These are phyloP conservation scores for Boleophthalmus pectinirostris DNA, from an alignment of 2,113 vertebrate genomes.

Conservation along the genomic window DNA sequence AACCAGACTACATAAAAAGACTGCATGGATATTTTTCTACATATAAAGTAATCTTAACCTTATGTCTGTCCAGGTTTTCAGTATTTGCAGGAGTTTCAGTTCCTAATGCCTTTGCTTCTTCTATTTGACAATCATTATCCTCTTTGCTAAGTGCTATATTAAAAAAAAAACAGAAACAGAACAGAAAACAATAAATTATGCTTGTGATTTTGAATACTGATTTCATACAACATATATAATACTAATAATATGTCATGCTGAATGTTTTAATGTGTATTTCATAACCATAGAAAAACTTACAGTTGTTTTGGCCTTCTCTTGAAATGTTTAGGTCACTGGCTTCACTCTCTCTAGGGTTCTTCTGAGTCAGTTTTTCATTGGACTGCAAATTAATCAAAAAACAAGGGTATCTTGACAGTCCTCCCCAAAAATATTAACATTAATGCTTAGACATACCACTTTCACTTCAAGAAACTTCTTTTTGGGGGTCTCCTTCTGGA, in stretches of 20 bases:
- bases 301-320: constrained; percentile 21
- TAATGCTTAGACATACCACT: constrained; percentile 56
- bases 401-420: neutral
- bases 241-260: neutral
- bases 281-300: neutral
- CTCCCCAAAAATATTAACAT: neutral
- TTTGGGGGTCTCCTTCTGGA: constrained; percentile 67
- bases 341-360: constrained; percentile 54
- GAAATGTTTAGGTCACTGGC: constrained; percentile 15
- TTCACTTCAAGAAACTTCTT: constrained; percentile 63
- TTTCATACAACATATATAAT: too few relatives aligned
- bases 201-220: neutral
- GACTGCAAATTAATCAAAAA: constrained; percentile 35
- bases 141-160: constrained; percentile 49
- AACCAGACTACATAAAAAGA: too few relatives aligned
- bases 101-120: constrained; percentile 8
- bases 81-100: neutral
- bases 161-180: too few relatives aligned
- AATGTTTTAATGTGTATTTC: neutral
- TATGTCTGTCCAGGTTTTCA: constrained; percentile 59
- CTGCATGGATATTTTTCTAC: too few relatives aligned
- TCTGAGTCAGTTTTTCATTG: constrained; percentile 21
- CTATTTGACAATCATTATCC: constrained; percentile 43
- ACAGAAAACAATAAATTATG: neutral
- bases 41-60: constrained; percentile 35